Percentiles rank a stretch among this genome's conserved stretches.
These are phyloP conservation scores for Gari tellinella DNA, from an alignment of 2,888 invertebrate species.

Conservation along the genomic window DNA sequence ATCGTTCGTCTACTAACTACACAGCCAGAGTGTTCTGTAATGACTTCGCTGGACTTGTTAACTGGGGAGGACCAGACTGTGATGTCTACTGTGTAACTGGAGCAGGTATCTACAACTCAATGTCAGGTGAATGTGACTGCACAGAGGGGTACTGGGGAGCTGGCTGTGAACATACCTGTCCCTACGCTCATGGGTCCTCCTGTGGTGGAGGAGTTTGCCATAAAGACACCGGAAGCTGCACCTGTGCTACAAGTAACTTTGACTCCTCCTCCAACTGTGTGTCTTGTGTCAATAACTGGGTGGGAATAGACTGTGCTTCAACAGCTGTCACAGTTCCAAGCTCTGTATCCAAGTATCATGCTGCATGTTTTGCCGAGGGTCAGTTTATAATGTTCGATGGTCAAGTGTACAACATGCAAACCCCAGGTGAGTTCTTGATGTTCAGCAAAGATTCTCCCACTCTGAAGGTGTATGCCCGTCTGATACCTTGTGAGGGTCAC, in stretches of 20 bases:
- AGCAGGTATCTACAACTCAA: constrained; percentile 29
- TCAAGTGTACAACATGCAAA: constrained; percentile 55
- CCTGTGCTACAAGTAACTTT: constrained; percentile 60
- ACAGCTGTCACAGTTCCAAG: constrained; percentile 42
- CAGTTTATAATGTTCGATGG: constrained; percentile 66
- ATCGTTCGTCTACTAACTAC: constrained; percentile 24
- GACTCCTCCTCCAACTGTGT: constrained; percentile 54
- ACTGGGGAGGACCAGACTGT: constrained; percentile 60
- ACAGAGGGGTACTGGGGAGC: constrained; percentile 63
- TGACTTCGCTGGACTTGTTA: constrained; percentile 6
- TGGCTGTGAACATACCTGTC: constrained; percentile 61
- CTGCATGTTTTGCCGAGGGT: constrained; percentile 55
- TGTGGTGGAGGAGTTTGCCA: constrained; percentile 69
- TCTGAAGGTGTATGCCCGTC: constrained; percentile 51
- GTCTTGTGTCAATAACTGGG: constrained; percentile 66
- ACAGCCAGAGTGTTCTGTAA: constrained; percentile 30
- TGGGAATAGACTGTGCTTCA: constrained; percentile 68
- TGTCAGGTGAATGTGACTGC: constrained; percentile 57
- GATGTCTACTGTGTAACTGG: constrained; percentile 53
- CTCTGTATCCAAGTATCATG: constrained; percentile 28
- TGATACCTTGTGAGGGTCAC: constrained; percentile 61
- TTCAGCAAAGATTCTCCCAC: constrained; percentile 23
- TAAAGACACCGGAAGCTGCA: constrained; percentile 59
- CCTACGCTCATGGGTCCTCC: constrained; percentile 32
- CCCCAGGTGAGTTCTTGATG: constrained; percentile 59